Conservation (phyloP, 2,797 vertebrate species). For the Neostethus bicornis region DNA sequence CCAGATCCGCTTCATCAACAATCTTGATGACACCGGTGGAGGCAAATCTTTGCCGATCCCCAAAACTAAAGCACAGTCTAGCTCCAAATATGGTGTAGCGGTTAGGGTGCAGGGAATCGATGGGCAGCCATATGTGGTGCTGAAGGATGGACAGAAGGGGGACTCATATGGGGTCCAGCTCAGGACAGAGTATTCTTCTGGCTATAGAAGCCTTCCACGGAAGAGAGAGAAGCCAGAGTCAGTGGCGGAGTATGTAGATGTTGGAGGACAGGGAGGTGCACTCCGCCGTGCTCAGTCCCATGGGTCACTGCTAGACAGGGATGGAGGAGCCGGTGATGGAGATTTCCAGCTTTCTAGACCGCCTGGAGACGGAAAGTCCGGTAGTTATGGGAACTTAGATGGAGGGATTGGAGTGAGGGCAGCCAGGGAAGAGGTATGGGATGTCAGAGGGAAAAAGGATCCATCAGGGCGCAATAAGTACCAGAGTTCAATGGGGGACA, state of each 20-base stretch:
- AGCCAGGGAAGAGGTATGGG: conserved; percentile 41
- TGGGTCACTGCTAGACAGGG: conserved; percentile 82
- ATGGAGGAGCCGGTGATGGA: conserved; percentile 46
- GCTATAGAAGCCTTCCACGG: conserved; percentile 79
- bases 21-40: conserved; percentile 72
- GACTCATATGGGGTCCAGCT: conserved; percentile 93
- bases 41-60: conserved; percentile 67
- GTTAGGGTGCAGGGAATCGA: conserved; percentile 93
- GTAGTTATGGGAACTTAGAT: conserved; percentile 79
- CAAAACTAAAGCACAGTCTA: conserved; percentile 43
- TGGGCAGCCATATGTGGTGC: conserved; percentile 93
- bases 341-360: conserved; percentile 63
- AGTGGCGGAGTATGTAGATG: conserved; percentile 35
- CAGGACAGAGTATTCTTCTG: conserved; percentile 59
- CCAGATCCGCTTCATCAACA: conserved; percentile 93
- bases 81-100: conserved; percentile 87
- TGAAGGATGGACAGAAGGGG: conserved; percentile 89
- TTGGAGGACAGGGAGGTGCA: conserved; percentile 47
- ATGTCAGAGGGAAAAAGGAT: conserved; percentile 20
- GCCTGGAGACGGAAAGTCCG: conserved; percentile 68
- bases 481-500: conserved; percentile 41
- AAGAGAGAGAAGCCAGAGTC: conserved; percentile 62
- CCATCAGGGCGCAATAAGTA: conserved; percentile 67
- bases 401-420: conserved; percentile 62
- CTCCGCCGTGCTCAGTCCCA: conserved; percentile 88